Evolutionary conservation across 1,140 invertebrate species (phyloP).

Genomic region (Megathymus violae): DNA sequence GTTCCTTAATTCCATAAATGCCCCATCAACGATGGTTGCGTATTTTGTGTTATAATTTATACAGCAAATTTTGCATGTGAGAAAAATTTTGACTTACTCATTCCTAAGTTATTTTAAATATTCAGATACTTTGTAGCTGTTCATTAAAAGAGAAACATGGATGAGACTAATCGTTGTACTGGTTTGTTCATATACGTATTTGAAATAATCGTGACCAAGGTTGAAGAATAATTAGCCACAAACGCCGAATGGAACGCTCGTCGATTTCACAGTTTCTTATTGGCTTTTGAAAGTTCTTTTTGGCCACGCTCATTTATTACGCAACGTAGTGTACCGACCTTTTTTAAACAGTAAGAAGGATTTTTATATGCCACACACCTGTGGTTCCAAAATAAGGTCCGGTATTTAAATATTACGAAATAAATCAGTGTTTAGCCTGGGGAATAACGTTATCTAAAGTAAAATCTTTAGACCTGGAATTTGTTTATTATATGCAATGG

Average conservation of each 20-base stretch:
- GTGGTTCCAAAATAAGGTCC: too few relatives aligned
- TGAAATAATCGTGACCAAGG: slow-evolving; percentile 72
- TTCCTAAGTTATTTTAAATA: slow-evolving; percentile 34
- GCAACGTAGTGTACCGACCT: slow-evolving; percentile 45
- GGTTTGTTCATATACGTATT: slow-evolving; percentile 48
- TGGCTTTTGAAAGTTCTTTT: slow-evolving; percentile 75
- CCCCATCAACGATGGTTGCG: not conserved
- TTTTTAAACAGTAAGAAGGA: slow-evolving; percentile 43
- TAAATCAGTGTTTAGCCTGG: slow-evolving; percentile 47
- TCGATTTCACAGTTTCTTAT: slow-evolving; percentile 73
- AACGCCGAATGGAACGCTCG: slow-evolving; percentile 53
- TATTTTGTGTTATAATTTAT: not conserved
- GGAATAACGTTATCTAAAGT: slow-evolving; percentile 41
- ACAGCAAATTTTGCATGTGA: slow-evolving; percentile 19
- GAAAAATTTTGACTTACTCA: not conserved
- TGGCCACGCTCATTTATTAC: slow-evolving; percentile 52
- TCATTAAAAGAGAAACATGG: slow-evolving; percentile 43
- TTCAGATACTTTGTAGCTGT: slow-evolving; percentile 37
- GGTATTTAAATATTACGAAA: slow-evolving; percentile 51
- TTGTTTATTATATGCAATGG: slow-evolving; percentile 31
- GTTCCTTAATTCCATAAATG: slow-evolving; percentile 24
- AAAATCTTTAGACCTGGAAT: slow-evolving; percentile 47
- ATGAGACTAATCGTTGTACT: slow-evolving; percentile 47
- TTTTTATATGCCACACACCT: slow-evolving; percentile 33
- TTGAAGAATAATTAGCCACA: slow-evolving; percentile 71